Evolutionary conservation across 2,888 invertebrate species (phyloP).

Genomic region (Drosophila lacicola): DNA sequence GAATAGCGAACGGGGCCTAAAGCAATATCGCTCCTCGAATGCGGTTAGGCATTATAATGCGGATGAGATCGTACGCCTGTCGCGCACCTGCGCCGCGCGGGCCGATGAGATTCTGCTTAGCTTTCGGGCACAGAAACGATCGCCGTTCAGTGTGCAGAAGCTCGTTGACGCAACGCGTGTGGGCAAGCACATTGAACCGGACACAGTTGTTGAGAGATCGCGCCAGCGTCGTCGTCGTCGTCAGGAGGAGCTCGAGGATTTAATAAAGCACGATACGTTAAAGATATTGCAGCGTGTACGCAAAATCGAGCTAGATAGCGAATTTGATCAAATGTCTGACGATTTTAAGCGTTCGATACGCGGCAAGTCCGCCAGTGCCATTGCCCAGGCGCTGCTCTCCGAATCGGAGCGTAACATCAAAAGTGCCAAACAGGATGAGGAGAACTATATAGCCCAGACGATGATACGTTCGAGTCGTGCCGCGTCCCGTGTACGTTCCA

Average conservation of each 20-base stretch:
- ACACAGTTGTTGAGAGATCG: conserved; percentile 85
- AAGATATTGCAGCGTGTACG: conserved; percentile 82
- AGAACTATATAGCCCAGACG: conserved; percentile 80
- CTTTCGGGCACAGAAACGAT: conserved; percentile 84
- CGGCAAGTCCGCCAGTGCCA: conserved; percentile 91
- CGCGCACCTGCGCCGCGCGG: conserved; percentile 89
- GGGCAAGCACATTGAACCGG: conserved; percentile 85
- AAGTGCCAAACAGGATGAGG: conserved; percentile 79
- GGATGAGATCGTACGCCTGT: conserved; percentile 89
- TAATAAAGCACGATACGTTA: conserved; percentile 85
- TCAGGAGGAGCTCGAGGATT: conserved; percentile 87
- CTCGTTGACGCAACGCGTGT: conserved; percentile 86
- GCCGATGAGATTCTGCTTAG: conserved; percentile 88
- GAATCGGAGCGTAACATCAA: conserved; percentile 86
- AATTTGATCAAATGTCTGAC: conserved; percentile 85
- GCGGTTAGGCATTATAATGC: conserved; percentile 89
- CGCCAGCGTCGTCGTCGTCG: conserved; percentile 85
- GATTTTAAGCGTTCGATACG: conserved; percentile 87
- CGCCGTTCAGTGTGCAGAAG: conserved; percentile 86
- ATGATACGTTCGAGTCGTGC: conserved; percentile 82
- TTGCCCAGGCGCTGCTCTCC: conserved; percentile 88
- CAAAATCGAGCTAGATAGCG: conserved; percentile 86
- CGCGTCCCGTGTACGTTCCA: conserved; percentile 79
- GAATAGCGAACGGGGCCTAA: conserved; percentile 89
- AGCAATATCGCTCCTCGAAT: conserved; percentile 89